A percentile compares a stretch with the other conserved stretches of the same genome.
Conservation (phyloP, 2,797 vertebrate genomes). For the Cyclura pinguis region DNA sequence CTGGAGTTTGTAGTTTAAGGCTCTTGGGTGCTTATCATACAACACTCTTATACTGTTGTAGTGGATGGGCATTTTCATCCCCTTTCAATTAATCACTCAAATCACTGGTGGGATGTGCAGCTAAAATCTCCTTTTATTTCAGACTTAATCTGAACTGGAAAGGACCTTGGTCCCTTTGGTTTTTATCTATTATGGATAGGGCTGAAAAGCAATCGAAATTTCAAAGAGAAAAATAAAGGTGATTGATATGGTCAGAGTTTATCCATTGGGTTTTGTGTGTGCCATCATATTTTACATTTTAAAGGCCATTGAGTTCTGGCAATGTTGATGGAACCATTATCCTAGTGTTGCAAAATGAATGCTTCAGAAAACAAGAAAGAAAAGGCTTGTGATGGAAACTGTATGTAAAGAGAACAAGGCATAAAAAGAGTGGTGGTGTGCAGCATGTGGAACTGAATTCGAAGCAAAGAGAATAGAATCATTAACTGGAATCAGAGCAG, state of each 20-base stretch:
- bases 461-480: constrained; percentile 39
- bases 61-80: background rate
- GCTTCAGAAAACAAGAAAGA: background rate
- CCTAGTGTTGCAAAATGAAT: background rate
- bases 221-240: background rate
- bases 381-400: background rate
- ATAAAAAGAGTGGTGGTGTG: background rate
- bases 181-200: background rate
- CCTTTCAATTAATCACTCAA: background rate
- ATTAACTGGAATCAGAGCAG: constrained; percentile 54
- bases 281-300: background rate
- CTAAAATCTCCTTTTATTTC: background rate
- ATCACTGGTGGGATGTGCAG: background rate
- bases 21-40: no score
- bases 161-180: background rate
- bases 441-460: constrained; percentile 47
- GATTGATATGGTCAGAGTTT: background rate
- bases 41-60: no score
- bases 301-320: background rate
- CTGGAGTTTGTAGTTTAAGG: no score
- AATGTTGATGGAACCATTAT: background rate
- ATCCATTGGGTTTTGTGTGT: background rate
- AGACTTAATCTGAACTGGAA: background rate
- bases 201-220: background rate
- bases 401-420: background rate